Evolutionary conservation across 2,888 invertebrate species (phyloP).

Genomic region (Orthosia cruda): DNA sequence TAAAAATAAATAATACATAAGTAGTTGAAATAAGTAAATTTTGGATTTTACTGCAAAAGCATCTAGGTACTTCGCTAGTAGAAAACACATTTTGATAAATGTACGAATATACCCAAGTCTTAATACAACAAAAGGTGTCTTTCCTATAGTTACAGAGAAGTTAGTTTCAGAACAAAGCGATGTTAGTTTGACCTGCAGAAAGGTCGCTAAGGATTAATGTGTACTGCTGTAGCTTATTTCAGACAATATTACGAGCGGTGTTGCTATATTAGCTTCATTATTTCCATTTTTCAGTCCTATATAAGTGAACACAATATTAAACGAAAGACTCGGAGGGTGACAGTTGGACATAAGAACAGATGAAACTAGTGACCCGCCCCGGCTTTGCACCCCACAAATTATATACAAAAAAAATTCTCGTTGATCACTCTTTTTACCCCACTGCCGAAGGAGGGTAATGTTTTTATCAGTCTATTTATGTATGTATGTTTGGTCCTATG

Average conservation of each 20-base stretch:
- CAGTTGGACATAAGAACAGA: too few species aligned
- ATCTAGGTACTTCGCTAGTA: conserved; percentile 41
- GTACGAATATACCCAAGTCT: conserved; percentile 22
- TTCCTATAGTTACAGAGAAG: conserved; percentile 39
- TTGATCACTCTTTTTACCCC: too few species aligned
- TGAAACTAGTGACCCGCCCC: too few species aligned
- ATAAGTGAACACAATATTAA: not conserved
- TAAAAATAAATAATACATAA: too few species aligned
- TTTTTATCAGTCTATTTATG: too few species aligned
- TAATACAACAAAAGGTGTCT: conserved; percentile 42
- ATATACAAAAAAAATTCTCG: too few species aligned
- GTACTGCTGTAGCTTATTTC: conserved; percentile 20
- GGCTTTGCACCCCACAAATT: too few species aligned
- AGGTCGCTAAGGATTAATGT: conserved; percentile 40
- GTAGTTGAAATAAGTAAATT: too few species aligned
- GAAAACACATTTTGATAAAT: conserved; percentile 45
- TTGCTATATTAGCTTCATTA: conserved; percentile 1
- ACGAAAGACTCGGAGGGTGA: too few species aligned
- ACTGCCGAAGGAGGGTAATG: too few species aligned
- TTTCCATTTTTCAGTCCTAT: conserved; percentile 11
- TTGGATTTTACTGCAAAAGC: conserved; percentile 3
- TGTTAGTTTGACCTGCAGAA: conserved; percentile 36
- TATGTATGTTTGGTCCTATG: too few species aligned
- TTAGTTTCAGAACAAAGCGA: conserved; percentile 20
- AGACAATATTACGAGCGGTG: conserved; percentile 11